Conservation (phyloP, 1,140 invertebrate species). For the Belonocnema kinseyi region DNA sequence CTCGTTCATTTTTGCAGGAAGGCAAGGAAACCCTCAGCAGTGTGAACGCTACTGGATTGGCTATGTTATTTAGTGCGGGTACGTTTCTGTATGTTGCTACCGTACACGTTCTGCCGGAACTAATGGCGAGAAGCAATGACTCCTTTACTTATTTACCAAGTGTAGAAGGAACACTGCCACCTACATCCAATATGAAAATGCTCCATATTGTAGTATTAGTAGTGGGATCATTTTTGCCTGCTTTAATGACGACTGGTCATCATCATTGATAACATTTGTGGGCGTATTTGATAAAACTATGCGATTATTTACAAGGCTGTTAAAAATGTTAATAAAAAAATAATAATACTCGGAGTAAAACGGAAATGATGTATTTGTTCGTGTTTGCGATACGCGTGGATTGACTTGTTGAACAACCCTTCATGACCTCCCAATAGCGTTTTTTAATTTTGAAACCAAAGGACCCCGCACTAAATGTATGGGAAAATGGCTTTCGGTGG, state of each 20-base stretch:
- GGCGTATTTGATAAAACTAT: too few species aligned
- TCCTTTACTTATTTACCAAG: slow-evolving; percentile 75
- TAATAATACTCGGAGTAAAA: too few species aligned
- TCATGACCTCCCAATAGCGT: too few species aligned
- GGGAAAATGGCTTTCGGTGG: too few species aligned
- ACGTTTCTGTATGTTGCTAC: slow-evolving; percentile 99
- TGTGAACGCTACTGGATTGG: slow-evolving; percentile 94
- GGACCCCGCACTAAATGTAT: too few species aligned
- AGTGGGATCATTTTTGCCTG: slow-evolving; percentile 88
- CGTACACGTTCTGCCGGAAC: slow-evolving; percentile 97
- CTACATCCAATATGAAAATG: slow-evolving; percentile 80
- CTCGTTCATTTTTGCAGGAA: slow-evolving; percentile 72
- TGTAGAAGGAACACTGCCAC: slow-evolving; percentile 73
- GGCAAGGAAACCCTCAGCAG: slow-evolving; percentile 85
- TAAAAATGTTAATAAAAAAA: too few species aligned
- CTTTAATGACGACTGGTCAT: slow-evolving; percentile 93
- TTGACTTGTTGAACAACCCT: too few species aligned
- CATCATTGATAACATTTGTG: slow-evolving; percentile 83
- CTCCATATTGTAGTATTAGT: slow-evolving; percentile 90
- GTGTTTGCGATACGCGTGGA: too few species aligned
- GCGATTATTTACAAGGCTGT: too few species aligned
- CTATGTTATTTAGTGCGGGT: slow-evolving; percentile 98
- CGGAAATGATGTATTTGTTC: too few species aligned
- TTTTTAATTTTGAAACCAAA: too few species aligned
- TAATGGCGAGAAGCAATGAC: slow-evolving; percentile 79